Percentiles rank a stretch among this genome's conserved stretches.
These are phyloP conservation scores for Venturia canescens DNA, from an alignment of 1,140 invertebrate genomes.

Conservation along the genomic window DNA sequence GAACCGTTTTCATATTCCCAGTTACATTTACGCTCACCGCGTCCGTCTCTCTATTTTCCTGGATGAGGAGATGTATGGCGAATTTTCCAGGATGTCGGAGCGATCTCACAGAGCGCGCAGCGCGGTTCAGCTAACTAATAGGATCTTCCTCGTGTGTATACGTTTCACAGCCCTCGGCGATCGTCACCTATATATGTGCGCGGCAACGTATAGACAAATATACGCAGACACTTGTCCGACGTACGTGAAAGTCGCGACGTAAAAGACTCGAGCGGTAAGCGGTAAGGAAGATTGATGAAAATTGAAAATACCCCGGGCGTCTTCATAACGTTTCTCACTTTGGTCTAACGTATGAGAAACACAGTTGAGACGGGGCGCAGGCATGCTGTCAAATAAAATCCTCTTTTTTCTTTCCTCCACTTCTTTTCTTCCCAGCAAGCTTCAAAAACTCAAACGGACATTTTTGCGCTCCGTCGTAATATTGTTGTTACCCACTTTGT, in stretches of 20 bases:
- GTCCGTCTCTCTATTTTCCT: not conserved
- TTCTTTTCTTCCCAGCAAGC: too few relatives aligned
- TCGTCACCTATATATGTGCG: not conserved
- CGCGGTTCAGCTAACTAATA: slow-evolving; percentile 19
- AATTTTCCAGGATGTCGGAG: slow-evolving; percentile 2
- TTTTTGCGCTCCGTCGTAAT: too few relatives aligned
- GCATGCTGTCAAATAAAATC: not conserved
- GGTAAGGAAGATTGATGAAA: slow-evolving; percentile 42
- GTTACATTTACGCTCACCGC: not conserved
- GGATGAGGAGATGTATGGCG: not conserved
- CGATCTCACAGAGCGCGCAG: not conserved
- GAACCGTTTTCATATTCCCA: not conserved
- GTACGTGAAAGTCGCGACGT: not conserved
- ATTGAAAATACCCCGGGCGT: slow-evolving; percentile 39
- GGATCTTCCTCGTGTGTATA: slow-evolving; percentile 20
- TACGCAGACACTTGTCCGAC: not conserved
- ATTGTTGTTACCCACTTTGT: too few relatives aligned
- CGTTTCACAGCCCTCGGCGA: slow-evolving; percentile 9
- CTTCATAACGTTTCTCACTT: slow-evolving; percentile 20
- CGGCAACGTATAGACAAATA: not conserved
- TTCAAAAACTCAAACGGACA: too few relatives aligned
- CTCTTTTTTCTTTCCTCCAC: too few relatives aligned
- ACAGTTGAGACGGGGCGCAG: not conserved
- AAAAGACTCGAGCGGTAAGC: slow-evolving; percentile 12
- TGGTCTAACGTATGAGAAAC: slow-evolving; percentile 15